These are phyloP conservation scores for Macrotrachela quadricornifera DNA, from an alignment of 1,140 invertebrate genomes.

Conservation along the genomic window DNA sequence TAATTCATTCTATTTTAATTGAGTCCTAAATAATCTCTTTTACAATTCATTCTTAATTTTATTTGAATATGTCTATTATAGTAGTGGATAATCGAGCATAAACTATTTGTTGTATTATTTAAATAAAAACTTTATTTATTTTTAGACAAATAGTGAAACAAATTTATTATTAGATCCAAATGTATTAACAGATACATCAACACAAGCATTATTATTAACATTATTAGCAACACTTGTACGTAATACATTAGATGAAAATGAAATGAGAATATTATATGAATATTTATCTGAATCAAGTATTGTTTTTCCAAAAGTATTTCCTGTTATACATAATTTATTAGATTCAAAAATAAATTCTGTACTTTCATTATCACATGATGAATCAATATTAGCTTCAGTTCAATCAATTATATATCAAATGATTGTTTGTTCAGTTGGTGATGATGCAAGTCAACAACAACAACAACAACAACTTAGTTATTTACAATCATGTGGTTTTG, in stretches of 20 bases:
- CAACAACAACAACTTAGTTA: constrained; percentile 57
- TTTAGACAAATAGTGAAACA: constrained; percentile 42
- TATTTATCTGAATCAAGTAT: constrained; percentile 86
- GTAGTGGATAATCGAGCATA: too few species aligned
- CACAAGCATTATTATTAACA: constrained; percentile 73
- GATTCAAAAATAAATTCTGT: constrained; percentile 87
- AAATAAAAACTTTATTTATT: too few species aligned
- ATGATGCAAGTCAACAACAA: constrained; percentile 58
- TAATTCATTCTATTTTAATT: too few species aligned
- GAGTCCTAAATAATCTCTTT: too few species aligned
- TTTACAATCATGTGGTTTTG: constrained; percentile 3
- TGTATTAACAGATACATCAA: constrained; percentile 66
- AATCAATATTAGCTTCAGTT: constrained; percentile 69
- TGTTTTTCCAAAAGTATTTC: constrained; percentile 86
- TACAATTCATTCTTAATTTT: too few species aligned
- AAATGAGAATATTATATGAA: constrained; percentile 77
- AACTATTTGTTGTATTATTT: too few species aligned
- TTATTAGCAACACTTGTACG: constrained; percentile 82
- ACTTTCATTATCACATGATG: constrained; percentile 69
- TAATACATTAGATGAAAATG: constrained; percentile 83
- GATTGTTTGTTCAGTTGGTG: constrained; percentile 54
- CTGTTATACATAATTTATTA: constrained; percentile 64
- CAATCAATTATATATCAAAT: constrained; percentile 90
- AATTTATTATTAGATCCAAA: constrained; percentile 82
- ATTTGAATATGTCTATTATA: too few species aligned